phyloP scores from a whole-genome alignment of 2,888 invertebrate genomes.

The Anarsia innoxiella region DNA sequence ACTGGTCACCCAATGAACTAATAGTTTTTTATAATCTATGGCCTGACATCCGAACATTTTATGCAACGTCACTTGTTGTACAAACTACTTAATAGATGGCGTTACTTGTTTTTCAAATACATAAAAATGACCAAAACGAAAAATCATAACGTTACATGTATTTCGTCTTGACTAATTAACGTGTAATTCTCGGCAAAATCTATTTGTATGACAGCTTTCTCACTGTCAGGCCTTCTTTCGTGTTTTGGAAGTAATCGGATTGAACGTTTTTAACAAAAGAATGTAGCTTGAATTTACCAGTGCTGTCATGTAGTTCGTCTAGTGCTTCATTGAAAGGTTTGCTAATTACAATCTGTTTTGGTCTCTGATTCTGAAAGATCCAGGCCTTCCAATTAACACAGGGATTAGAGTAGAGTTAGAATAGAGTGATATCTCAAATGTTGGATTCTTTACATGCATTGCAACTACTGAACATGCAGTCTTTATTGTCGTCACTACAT shows the following conservation, averaged over 20 bases:
- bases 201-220: constrained; percentile 18
- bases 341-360: neutral
- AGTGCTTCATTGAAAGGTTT: constrained; percentile 15
- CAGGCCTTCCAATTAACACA: constrained; percentile 16
- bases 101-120: no score
- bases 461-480: no score
- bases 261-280: constrained; percentile 17
- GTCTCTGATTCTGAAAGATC: constrained; percentile 5
- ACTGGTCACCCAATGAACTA: no score
- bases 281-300: constrained; percentile 16
- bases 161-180: constrained; percentile 15
- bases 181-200: constrained; percentile 20
- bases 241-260: constrained; percentile 18
- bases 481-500: no score
- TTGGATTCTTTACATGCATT: constrained; percentile 22
- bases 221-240: constrained; percentile 1
- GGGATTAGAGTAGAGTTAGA: constrained; percentile 19
- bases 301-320: constrained; percentile 16
- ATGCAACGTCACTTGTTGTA: no score
- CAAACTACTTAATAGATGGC: no score
- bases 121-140: no score
- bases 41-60: no score
- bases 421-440: constrained; percentile 18
- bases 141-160: no score
- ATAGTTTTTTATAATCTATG: no score